Percentiles rank a stretch among this genome's conserved stretches.
These are phyloP conservation scores for Linnaemya tessellans DNA, from an alignment of 2,888 invertebrate species.

Conservation along the genomic window DNA sequence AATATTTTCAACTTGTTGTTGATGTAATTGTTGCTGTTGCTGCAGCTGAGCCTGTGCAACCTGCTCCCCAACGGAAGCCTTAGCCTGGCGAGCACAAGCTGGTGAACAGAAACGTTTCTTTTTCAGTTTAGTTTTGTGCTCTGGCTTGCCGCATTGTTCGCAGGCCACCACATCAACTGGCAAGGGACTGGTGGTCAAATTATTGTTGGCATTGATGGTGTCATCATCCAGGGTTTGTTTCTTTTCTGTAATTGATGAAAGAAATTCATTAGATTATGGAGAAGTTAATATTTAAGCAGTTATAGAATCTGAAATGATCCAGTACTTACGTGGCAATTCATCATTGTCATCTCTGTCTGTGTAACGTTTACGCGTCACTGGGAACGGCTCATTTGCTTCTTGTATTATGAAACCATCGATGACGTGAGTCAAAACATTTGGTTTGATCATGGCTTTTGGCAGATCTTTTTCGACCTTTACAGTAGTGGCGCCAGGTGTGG, in stretches of 20 bases:
- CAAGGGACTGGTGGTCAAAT: conserved; percentile 66
- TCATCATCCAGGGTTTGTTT: conserved; percentile 78
- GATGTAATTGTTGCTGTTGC: conserved; percentile 36
- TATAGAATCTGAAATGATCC: not conserved
- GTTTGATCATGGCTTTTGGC: conserved; percentile 96
- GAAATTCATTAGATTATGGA: not conserved
- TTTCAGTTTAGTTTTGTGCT: conserved; percentile 87
- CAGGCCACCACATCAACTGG: conserved; percentile 84
- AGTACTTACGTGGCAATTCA: conserved; percentile 91
- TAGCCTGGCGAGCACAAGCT: conserved; percentile 85
- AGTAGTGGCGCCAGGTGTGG: conserved; percentile 79
- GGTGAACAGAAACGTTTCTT: conserved; percentile 91
- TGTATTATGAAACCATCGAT: conserved; percentile 98
- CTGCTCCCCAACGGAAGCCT: conserved; percentile 81
- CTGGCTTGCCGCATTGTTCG: conserved; percentile 89
- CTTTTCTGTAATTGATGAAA: conserved; percentile 78
- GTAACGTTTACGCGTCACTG: conserved; percentile 87
- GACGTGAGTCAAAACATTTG: conserved; percentile 97
- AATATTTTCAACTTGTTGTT: conserved; percentile 48
- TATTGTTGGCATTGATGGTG: conserved; percentile 54
- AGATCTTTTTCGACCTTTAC: conserved; percentile 83
- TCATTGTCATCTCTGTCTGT: conserved; percentile 86
- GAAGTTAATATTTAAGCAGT: no score
- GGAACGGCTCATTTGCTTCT: conserved; percentile 95
- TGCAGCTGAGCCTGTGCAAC: conserved; percentile 60